A percentile compares a stretch with the other conserved stretches of the same genome.
These are phyloP conservation scores for Lepidurus apus DNA, from an alignment of 1,140 invertebrate genomes.

Conservation along the genomic window DNA sequence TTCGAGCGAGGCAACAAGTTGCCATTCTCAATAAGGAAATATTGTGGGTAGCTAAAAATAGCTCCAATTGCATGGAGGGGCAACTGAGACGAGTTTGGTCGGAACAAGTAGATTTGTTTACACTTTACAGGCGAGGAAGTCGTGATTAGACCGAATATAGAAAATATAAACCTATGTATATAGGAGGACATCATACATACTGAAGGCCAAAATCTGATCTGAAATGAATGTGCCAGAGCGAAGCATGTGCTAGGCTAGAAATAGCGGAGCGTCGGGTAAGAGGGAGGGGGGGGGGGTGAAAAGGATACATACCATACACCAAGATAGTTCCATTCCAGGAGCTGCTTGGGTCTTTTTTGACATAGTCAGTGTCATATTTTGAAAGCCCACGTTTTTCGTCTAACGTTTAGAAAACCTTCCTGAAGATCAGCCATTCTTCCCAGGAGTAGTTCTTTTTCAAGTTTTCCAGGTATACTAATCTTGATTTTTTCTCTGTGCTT, in stretches of 20 bases:
- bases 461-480: neutral
- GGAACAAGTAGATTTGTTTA: neutral
- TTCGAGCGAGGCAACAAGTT: neutral
- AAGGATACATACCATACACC: neutral
- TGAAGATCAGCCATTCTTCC: too few relatives aligned
- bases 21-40: neutral
- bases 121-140: neutral
- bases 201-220: neutral
- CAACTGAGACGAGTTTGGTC: neutral
- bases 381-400: too few relatives aligned
- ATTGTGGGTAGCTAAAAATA: neutral
- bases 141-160: too few relatives aligned
- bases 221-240: neutral
- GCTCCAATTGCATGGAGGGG: neutral
- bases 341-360: neutral
- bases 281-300: neutral
- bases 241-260: constrained; percentile 11
- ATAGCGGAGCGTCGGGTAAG: too few relatives aligned
- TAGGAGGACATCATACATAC: neutral
- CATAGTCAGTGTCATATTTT: too few relatives aligned
- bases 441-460: neutral
- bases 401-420: too few relatives aligned
- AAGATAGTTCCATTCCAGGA: neutral
- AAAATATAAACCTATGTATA: too few relatives aligned
- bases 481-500: constrained; percentile 41